These are phyloP conservation scores for Platysteira castanea DNA, from an alignment of 2,113 vertebrate species.

Conservation along the genomic window DNA sequence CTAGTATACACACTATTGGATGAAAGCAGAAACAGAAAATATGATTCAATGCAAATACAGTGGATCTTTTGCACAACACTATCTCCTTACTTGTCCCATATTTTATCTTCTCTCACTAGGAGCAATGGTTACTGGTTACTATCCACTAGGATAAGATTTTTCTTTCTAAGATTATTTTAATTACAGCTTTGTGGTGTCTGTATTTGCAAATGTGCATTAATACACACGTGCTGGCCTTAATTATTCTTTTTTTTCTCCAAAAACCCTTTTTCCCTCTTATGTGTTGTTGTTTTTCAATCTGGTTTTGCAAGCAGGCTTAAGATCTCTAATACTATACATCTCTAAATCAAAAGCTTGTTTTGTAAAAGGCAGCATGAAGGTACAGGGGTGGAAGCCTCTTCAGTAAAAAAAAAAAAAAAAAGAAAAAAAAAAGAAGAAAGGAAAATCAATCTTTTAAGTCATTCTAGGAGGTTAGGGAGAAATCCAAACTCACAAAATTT, in stretches of 20 bases:
- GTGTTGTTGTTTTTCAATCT: not conserved
- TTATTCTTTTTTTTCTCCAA: not conserved
- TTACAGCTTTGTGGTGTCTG: not conserved
- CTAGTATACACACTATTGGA: slow-evolving; percentile 11
- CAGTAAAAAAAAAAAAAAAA: not conserved
- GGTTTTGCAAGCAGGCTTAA: not conserved
- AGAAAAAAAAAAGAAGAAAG: not conserved
- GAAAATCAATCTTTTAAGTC: not conserved
- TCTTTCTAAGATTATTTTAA: not conserved
- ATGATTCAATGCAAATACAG: not conserved
- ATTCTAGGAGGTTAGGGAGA: not conserved
- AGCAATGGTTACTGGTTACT: not conserved
- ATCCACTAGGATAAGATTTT: not conserved
- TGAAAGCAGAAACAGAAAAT: not conserved
- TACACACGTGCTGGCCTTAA: not conserved
- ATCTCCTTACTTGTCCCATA: not conserved
- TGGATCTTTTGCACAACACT: not conserved
- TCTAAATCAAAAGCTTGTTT: not conserved
- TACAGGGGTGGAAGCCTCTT: not conserved
- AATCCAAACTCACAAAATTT: not conserved
- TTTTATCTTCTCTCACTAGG: not conserved
- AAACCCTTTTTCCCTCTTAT: not conserved
- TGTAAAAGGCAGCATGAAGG: not conserved
- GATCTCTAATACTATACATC: not conserved
- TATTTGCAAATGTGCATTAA: not conserved